Evolutionary conservation across 2,888 invertebrate genomes (phyloP), one percentile per base, ranked within the genome.

Genomic region (Hyposoter didymator): DNA sequence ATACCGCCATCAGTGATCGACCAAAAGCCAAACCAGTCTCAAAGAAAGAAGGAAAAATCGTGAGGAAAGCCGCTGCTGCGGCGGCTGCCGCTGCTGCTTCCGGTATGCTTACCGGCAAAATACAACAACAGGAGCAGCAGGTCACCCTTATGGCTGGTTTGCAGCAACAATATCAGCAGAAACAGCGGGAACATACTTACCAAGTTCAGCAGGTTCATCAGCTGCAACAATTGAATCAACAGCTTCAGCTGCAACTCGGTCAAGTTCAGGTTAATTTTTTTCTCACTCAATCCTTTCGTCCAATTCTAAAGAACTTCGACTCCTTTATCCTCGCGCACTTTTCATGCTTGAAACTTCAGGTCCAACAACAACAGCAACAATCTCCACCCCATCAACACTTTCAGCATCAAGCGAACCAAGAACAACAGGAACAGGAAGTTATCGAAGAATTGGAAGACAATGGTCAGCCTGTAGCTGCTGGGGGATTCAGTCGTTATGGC

Each of bases 1-100:
- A 95, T 91, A 97, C 97, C 84, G 96, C 97, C 87, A 97, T 97
- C 90, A 97, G 97, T 94, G 97, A 98, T 94, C 96, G 97, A 90
- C 97, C 97, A 84, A 97, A 97, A 94, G 97, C 96, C 66, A 98
- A 97, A 94, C 96, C 97, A 62, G 96, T 96, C 75, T 96, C 97
- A 74, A 97, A 97, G 93, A 97, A 97, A 93, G 97, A 97, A 92
- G 96, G 96, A 73, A 97, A 97, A 94, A 96, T 96, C 92, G 95
- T 96, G 85, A 95, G 96, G 89, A 97, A 97, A 90, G 90, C 90
- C n/a, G 90, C 91, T 1, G 90, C 90, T 32, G 91, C 89, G 52
- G 78, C 90, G 78, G 90, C 91, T 2, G 85, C 85, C 10, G 85
- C 80, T 3, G 85, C 84, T 0, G 79, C 85, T 6, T 81, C 22